Evolutionary conservation across 1,140 invertebrate genomes (phyloP), one percentile per base, ranked within the genome.

Genomic region (Drosophila grimshawi): DNA sequence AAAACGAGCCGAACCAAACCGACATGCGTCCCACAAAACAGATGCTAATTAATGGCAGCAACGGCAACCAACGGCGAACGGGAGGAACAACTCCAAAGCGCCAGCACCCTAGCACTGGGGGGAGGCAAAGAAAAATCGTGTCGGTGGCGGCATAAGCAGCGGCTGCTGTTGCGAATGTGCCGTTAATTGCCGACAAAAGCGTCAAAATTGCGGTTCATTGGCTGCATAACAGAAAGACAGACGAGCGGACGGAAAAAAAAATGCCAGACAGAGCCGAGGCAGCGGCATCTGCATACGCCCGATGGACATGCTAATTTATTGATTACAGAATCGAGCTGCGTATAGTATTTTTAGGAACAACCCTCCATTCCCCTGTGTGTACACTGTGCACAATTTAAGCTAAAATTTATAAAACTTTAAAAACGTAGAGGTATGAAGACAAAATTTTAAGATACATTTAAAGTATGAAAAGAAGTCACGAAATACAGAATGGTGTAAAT

Each of bases 161-260:
- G 46, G 55, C 43, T 48, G 55, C 76, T 83, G 80, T 8, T 30
- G 62, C 65, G 66, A 81, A 86, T 86, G 79, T 88, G 76, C 61
- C 75, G 82, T 78, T 91, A 91, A 91, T 91, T 91, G 88, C 67
- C 71, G 83, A 68, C 75, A 86, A 81, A 91, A 77, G 88, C 88
- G 83, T 91, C 67, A 75, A 78, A 76, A 78, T 78, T 86, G 76
- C 80, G 88, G 78, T 90, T 90, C 85, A 76, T 80, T 91, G 78
- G 80, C 55, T 83, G 33, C 70, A 60, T 63, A 72, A 5, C 32
- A 6, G 6, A 39, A 7, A 39, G 7, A 33, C 4, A 30, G 1
- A 43, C 4, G 8, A 8, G 48, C 3, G n/a, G 6, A 19, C 10
- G 27, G n/a, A 10, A 5, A 5, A 5, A 33, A 19, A 8, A 10